Evolutionary conservation across 2,888 invertebrate genomes (phyloP), one percentile per base, ranked within the genome.

Genomic region (Noctua janthina): DNA sequence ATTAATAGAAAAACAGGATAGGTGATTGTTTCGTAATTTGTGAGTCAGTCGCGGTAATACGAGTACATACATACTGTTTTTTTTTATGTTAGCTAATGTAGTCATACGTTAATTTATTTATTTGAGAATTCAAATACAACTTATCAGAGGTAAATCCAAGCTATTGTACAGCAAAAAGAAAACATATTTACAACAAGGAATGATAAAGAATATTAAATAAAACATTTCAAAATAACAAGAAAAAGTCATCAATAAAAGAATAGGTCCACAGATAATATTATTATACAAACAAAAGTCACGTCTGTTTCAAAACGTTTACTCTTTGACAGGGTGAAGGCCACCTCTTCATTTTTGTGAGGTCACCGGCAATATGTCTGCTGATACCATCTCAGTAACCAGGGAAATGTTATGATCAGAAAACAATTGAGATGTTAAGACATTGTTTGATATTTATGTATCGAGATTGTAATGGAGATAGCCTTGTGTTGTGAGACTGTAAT

Each of bases 391-490:
- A 1, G 64, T 17, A 82, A 85, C 78, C 76, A 83, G 85, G 87
- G 85, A 88, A 87, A 85, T 90, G 89, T 88, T 89, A 84, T 86
- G 87, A 89, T 90, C 85, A 81, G 87, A 89, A 91, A 89, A 91
- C 91, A 91, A 91, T 91, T 87, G 86, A 82, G 83, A 77, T 83
- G 81, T 88, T 86, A 81, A 82, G 84, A 87, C 84, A 88, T 81
- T 81, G 79, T 77, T 2, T 76, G 76, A 72, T 84, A 87, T 81
- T 71, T 81, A 72, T 79, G 78, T 76, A 72, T 74, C 51, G 17
- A 62, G 73, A 80, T 88, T 56, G 68, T 81, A 49, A 67, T 76
- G 46, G 62, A n/a, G 76, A 78, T 86, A 78, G 62, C 79, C 64
- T 87, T 87, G 67, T 13, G 35, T 62, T 76, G 39, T 64, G 54